phyloP scores from a whole-genome alignment of 2,797 vertebrate genomes.

The Aphelocoma californica region DNA sequence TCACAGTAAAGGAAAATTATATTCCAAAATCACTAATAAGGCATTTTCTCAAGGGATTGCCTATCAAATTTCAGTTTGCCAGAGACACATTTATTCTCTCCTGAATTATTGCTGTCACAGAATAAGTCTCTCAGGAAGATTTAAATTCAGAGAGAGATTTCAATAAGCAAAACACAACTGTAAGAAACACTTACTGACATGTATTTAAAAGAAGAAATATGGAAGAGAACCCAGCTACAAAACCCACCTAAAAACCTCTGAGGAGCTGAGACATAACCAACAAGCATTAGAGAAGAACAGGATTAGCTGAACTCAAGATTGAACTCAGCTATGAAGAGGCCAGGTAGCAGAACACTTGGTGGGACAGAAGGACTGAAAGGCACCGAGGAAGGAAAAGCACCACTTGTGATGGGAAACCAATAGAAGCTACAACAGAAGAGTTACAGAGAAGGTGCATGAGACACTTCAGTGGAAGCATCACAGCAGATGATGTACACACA shows the following conservation, averaged over 20 bases:
- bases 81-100: not conserved
- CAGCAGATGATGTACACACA: not conserved
- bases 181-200: not conserved
- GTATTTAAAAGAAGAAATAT: not conserved
- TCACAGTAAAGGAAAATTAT: not conserved
- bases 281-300: not conserved
- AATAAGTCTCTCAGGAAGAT: not conserved
- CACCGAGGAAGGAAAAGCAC: not conserved
- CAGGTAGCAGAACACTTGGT: not conserved
- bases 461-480: not conserved
- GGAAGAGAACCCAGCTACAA: not conserved
- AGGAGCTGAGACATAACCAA: not conserved
- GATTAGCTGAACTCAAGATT: not conserved
- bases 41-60: not conserved
- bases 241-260: not conserved
- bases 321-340: not conserved
- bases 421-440: not conserved
- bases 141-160: not conserved
- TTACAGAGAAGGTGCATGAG: rapidly evolving
- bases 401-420: not conserved
- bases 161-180: not conserved
- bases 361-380: not conserved
- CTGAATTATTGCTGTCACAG: not conserved
- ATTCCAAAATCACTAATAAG: not conserved
- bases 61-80: not conserved